Evolutionary conservation across 2,113 vertebrate genomes (phyloP).

Genomic region (Pogona vitticeps): DNA sequence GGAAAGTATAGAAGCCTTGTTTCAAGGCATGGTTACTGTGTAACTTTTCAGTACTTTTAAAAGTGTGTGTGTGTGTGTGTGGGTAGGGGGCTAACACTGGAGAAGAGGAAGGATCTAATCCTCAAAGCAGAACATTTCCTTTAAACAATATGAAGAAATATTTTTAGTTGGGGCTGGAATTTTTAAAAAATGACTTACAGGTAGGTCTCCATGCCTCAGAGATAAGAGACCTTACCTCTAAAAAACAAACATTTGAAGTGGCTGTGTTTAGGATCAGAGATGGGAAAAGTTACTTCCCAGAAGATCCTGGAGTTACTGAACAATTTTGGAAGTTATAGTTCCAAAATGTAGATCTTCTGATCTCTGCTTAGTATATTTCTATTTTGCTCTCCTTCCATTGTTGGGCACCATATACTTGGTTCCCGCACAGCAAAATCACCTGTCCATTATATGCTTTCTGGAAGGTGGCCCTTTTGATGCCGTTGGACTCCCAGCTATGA

Average conservation of each 20-base stretch:
- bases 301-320: too few relatives aligned
- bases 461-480: not conserved
- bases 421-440: too few relatives aligned
- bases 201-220: not conserved
- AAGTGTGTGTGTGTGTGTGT: not conserved
- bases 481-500: not conserved
- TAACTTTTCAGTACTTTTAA: not conserved
- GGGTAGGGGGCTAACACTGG: not conserved
- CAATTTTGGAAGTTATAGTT: not conserved
- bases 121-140: not conserved
- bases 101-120: not conserved
- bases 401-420: not conserved
- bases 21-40: not conserved
- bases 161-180: not conserved
- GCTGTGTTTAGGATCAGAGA: too few relatives aligned
- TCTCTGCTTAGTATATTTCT: not conserved
- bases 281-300: too few relatives aligned
- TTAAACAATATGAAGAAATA: not conserved
- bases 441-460: not conserved
- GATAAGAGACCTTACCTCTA: too few relatives aligned
- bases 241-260: not conserved
- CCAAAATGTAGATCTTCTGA: not conserved
- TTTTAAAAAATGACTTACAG: not conserved
- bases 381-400: not conserved
- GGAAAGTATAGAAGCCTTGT: not conserved